These are phyloP conservation scores for Anguilla megastoma DNA, from an alignment of 2,797 vertebrate species.

Conservation along the genomic window DNA sequence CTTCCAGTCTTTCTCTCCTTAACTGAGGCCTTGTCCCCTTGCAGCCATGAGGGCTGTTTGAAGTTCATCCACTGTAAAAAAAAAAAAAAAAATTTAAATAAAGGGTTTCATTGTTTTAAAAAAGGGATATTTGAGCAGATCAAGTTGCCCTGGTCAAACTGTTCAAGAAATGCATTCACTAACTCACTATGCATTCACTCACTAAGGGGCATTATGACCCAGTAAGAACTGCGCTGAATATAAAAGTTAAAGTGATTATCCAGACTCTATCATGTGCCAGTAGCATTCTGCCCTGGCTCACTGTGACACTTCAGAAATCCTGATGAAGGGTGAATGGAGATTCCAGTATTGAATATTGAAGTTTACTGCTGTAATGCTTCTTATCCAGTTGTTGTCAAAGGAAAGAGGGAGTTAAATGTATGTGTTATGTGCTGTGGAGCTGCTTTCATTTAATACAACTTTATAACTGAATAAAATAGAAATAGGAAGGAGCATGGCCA, in stretches of 20 bases:
- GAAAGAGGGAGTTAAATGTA: not conserved
- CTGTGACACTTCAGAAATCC: not conserved
- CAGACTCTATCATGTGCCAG: not conserved
- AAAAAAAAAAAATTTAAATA: too few relatives aligned
- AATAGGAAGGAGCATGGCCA: slow-evolving; percentile 23
- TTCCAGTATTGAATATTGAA: not conserved
- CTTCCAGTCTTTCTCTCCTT: not conserved
- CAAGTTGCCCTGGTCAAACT: too few relatives aligned
- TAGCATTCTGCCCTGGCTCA: not conserved
- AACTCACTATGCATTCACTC: slow-evolving; percentile 37
- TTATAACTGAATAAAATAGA: slow-evolving; percentile 16
- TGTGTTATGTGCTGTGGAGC: slow-evolving; percentile 17
- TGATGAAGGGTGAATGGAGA: not conserved
- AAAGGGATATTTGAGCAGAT: too few relatives aligned
- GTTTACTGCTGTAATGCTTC: too few relatives aligned
- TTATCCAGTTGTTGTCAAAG: slow-evolving; percentile 37
- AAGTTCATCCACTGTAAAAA: not conserved
- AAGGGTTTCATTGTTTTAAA: too few relatives aligned
- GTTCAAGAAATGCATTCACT: not conserved
- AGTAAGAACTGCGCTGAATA: not conserved
- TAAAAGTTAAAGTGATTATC: not conserved
- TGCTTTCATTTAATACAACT: slow-evolving; percentile 28
- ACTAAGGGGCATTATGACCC: not conserved
- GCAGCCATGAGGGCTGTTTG: not conserved
- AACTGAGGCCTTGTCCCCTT: not conserved